Conservation (phyloP, 1,140 invertebrate species). For the Phocides pigmalion region DNA sequence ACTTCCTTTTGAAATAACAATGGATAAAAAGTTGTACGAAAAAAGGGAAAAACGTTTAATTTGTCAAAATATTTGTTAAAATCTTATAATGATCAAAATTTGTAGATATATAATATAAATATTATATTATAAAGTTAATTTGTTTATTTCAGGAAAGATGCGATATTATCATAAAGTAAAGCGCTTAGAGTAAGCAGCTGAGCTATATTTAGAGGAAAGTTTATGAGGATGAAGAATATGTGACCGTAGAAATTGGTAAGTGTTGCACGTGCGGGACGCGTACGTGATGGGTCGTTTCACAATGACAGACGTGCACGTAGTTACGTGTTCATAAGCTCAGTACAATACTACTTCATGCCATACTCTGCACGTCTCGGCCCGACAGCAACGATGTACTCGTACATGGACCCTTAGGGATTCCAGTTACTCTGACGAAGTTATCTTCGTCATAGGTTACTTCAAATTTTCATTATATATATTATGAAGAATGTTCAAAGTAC, state of each 20-base stretch:
- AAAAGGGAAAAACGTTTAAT: no score
- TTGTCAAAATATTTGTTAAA: no score
- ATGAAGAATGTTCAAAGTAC: no score
- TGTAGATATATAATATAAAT: no score
- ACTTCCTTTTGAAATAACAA: no score
- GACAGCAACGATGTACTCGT: conserved; percentile 11
- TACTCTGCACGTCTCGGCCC: conserved; percentile 14
- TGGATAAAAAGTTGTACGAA: no score
- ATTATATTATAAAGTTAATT: no score
- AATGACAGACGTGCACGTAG: conserved; percentile 44
- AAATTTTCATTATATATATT: no score
- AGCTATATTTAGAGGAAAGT: conserved; percentile 38
- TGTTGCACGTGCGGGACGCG: conserved; percentile 47
- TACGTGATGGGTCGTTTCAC: conserved; percentile 49
- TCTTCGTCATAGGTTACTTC: no score
- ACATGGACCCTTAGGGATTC: conserved; percentile 6
- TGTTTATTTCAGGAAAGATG: background rate
- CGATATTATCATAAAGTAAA: background rate
- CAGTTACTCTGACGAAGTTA: background rate
- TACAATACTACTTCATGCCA: conserved; percentile 26
- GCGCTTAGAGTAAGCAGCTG: conserved; percentile 4
- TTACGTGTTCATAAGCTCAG: conserved; percentile 32
- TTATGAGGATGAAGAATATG: conserved; percentile 44
- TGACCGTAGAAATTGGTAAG: conserved; percentile 46
- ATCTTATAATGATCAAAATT: no score